Base-by-base conservation (phyloP, 2,888 invertebrate species). In the Pseudococcus jackbeardsleyi region DNA sequence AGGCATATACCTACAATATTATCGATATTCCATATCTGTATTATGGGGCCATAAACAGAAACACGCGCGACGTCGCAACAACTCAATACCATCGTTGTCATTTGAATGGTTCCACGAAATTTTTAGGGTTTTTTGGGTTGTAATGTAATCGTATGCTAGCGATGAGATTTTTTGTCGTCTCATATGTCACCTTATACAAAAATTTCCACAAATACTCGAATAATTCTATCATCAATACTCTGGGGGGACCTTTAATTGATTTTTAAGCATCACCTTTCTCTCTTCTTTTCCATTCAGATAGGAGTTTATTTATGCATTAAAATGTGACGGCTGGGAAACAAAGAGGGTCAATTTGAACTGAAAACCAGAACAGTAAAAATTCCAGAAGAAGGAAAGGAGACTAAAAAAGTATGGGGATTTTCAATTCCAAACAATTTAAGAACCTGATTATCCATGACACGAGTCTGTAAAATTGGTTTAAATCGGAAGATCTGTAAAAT, bases 31-130 rank as follows among this genome's bases (percentile, higher is more conserved):
- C 64, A 64, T 64, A 64, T 64, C 64, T 64, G 2, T 64, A 22
- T 64, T 59, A 59, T 64, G 22, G 64, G 64, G 15, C 64, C 64
- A 64, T 64, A 64, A 64, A 64, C 64, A 64, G 12, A 64, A 64
- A 64, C 22, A 22, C 22, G 22, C 64, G 22, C 15, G 48, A 9
- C 59, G 59, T n/a, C n/a, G 17, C 17, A n/a, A 7, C 8, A 19
- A 7, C n/a, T 59, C 59, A n/a, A 59, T 59, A 50, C 48, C 15
- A 11, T 4, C 12, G 15, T 12, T 5, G 54, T 54, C 54, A 8
- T 54, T 54, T 54, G 15, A 54, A 54, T 54, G n/a, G 54, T 54
- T n/a, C 8, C n/a, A n/a, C 15, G 54, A 54, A n/a, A 54, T 54
- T 5, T 54, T 54, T 42, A 42, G 3, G 26, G 15, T 54, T 54